Evolutionary conservation across 1,140 invertebrate species (phyloP), one percentile per base, ranked within the genome.

Genomic region (Sycophaga agraensis): DNA sequence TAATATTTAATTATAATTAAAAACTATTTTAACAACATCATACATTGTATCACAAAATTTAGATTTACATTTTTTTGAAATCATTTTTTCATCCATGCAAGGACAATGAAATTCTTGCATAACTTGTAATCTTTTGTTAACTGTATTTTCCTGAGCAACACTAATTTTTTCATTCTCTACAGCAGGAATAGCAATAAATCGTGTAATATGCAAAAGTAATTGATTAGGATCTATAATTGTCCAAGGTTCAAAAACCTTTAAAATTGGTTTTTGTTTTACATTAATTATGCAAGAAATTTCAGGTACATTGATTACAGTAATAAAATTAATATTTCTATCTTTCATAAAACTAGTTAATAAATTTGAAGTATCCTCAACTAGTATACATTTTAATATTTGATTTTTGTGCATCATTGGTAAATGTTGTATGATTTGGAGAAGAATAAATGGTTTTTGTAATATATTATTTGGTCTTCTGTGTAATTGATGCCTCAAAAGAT

Each of bases 161-260:
- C 60, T 37, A 4, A 12, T 12, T 21, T 53, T 6, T 63, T 56
- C 8, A 55, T 56, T 16, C 4, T 50, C 6, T 9, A 14, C 1
- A 43, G 31, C 43, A 9, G 63, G 16, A 21, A 57, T 60, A 37
- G 73, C 62, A 46, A 63, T 70, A 59, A 81, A 75, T 45, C 71
- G 70, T 0, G 62, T 67, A 26, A 70, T 67, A 56, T 71, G 71
- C 1, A 79, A 31, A 2, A 72, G 42, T 40, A 60, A 24, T 39
- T 66, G 59, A 14, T 67, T 40, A 12, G 48, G 22, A 56, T 79
- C 70, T 14, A 81, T 43, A 16, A 74, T 53, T 40, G 72, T 70
- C 74, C 72, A 79, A 1, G 79, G 76, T 5, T 70, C 67, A 64
- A 74, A 79, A 58, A 81, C 60, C 48, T 76, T 77, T 58, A 80